phyloP scores from a whole-genome alignment of 2,113 vertebrate species.

The Bos javanicus region DNA sequence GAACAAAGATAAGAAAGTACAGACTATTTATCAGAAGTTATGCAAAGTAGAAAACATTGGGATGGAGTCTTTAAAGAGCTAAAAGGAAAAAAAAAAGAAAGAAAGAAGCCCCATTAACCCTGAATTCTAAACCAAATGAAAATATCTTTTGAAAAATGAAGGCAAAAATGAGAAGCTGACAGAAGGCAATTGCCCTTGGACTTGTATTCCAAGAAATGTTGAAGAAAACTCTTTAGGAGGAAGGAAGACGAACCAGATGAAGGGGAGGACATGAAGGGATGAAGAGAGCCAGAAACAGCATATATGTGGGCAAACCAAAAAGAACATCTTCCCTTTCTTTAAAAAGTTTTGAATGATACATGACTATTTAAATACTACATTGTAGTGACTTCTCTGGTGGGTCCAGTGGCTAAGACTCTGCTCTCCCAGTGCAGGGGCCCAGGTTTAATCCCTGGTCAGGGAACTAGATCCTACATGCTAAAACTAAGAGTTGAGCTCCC shows the following conservation, averaged over 20 bases:
- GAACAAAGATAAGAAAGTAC: not conserved
- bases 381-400: not conserved
- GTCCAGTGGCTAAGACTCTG: not conserved
- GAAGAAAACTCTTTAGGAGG: not conserved
- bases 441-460: not conserved
- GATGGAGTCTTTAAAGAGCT: not conserved
- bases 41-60: not conserved
- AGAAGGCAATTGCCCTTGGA: not conserved
- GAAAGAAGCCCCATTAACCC: not conserved
- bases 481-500: not conserved
- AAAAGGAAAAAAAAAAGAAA: not conserved
- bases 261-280: not conserved
- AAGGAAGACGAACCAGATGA: not conserved
- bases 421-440: not conserved
- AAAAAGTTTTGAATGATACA: not conserved
- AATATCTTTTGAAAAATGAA: not conserved
- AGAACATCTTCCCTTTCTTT: not conserved
- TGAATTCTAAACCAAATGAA: not conserved
- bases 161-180: not conserved
- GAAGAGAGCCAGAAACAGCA: not conserved
- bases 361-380: not conserved
- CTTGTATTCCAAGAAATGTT: not conserved
- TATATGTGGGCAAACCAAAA: not conserved
- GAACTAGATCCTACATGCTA: not conserved
- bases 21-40: not conserved